These are phyloP conservation scores for Dynastes hyllus DNA, from an alignment of 2,888 invertebrate genomes.

Conservation along the genomic window DNA sequence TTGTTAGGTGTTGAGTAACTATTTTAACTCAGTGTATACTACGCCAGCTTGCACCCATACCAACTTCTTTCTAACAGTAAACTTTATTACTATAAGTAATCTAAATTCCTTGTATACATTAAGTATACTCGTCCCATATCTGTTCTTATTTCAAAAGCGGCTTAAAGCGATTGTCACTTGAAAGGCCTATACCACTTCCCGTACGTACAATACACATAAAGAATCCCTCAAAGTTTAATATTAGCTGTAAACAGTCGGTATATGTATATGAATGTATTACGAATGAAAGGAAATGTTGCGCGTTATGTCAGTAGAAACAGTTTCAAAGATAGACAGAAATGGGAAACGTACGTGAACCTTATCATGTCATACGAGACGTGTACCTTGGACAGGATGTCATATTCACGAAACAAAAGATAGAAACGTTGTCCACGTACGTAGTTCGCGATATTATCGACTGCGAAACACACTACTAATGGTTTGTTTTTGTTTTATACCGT, in stretches of 20 bases:
- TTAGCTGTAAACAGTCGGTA: too few species aligned
- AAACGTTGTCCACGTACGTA: constrained; percentile 11
- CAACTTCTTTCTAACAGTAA: too few species aligned
- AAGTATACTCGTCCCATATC: too few species aligned
- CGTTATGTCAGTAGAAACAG: neutral
- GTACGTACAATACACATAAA: too few species aligned
- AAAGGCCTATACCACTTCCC: too few species aligned
- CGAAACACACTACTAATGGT: neutral
- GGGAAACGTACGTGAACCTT: constrained; percentile 2
- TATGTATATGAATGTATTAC: neutral
- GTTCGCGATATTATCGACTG: constrained; percentile 24
- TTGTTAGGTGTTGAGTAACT: neutral
- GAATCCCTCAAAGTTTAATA: too few species aligned
- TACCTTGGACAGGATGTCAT: constrained; percentile 32
- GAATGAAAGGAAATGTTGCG: neutral
- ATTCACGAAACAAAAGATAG: constrained; percentile 13
- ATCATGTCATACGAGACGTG: neutral
- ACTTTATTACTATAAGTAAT: too few species aligned
- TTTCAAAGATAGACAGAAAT: constrained; percentile 14
- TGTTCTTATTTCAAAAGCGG: too few species aligned
- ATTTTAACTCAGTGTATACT: neutral
- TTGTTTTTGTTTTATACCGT: neutral
- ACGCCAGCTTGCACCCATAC: too few species aligned
- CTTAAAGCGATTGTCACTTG: too few species aligned
- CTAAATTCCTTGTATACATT: too few species aligned